Base-by-base conservation (phyloP, 2,888 invertebrate genomes). In the Darwinula stevensoni region DNA sequence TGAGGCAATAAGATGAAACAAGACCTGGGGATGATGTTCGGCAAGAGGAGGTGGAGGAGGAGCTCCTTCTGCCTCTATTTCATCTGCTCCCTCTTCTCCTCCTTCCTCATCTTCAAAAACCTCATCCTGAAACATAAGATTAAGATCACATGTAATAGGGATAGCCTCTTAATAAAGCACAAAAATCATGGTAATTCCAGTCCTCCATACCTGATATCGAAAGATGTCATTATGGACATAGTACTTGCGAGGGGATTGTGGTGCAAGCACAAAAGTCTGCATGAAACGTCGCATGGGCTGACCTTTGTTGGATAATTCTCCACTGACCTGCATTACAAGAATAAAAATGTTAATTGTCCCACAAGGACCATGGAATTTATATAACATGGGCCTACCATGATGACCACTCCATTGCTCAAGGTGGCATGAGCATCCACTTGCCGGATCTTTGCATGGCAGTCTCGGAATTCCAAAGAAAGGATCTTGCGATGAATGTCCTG, bases 201-300 rank as follows among this genome's bases (percentile, higher is more conserved):
- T 3, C 28, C n/a, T n/a, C 4, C 33, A 13, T 16, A 65, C 82
- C 64, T 88, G 88, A 54, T 91, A 94, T 39, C 88, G 74, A 57
- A 94, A 94, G 53, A 94, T 91, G 57, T 94, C 91, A 54, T 94
- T 94, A 55, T 86, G 84, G 37, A 94, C 91, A 52, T 91, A 94
- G 59, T 86, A 94, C 58, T 86, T 84, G 60, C 84, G 88, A 36
- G 88, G 84, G 35, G 78, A 73, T 56, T 88, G 86, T 37, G 82
- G 72, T 37, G 80, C 88, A 51, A 94, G 57, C 35, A 94, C 88
- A 58, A 94, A 82, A 0, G 91, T 91, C 59, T 94, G 91, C 50
- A 88, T 86, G 57, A 94, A 94, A 35, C 88, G 72, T 15, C 91
- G 66, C 86, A 88, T 86, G 33, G 86, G 86, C 49, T 82, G 73